Percentiles rank a stretch among this genome's conserved stretches.
Evolutionary conservation across 2,113 vertebrate genomes (phyloP).

Genomic region (Chaetorhynchus papuensis): DNA sequence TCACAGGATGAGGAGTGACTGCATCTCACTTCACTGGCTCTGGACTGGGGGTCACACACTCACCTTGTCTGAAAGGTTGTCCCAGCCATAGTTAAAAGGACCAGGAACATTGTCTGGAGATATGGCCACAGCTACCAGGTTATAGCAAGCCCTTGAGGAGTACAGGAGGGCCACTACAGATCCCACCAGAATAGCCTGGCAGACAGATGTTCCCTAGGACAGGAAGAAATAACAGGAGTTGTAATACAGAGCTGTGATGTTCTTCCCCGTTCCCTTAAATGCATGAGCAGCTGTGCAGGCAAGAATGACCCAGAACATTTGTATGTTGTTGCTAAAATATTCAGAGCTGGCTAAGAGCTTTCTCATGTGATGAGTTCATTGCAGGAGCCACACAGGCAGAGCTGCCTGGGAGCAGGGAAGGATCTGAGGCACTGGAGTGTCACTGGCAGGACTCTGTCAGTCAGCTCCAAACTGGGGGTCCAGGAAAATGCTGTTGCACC

Average conservation of each 20-base stretch:
- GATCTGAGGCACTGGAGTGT: not conserved
- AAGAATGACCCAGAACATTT: conserved; percentile 16
- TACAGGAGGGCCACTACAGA: conserved; percentile 87
- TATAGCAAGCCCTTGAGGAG: conserved; percentile 93
- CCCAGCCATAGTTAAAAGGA: conserved; percentile 94
- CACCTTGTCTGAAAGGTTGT: conserved; percentile 92
- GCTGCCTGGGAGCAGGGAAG: not conserved
- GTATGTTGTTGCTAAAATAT: not conserved
- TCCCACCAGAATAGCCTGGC: conserved; percentile 88
- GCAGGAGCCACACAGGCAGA: not conserved
- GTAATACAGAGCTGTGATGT: not conserved
- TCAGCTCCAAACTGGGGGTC: not conserved
- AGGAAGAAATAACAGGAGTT: not conserved
- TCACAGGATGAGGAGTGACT: not conserved
- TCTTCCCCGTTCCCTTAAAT: not conserved
- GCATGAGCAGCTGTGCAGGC: not conserved
- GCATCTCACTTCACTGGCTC: not conserved
- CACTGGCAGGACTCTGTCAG: not conserved
- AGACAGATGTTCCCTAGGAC: conserved; percentile 89
- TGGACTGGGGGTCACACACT: not conserved
- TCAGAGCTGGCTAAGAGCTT: conserved; percentile 12
- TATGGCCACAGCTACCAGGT: conserved; percentile 87
- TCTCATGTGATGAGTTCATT: not conserved
- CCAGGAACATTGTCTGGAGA: conserved; percentile 83
- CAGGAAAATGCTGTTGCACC: not conserved